Conservation (phyloP, 2,797 vertebrate species). For the Xerus rutilus region DNA sequence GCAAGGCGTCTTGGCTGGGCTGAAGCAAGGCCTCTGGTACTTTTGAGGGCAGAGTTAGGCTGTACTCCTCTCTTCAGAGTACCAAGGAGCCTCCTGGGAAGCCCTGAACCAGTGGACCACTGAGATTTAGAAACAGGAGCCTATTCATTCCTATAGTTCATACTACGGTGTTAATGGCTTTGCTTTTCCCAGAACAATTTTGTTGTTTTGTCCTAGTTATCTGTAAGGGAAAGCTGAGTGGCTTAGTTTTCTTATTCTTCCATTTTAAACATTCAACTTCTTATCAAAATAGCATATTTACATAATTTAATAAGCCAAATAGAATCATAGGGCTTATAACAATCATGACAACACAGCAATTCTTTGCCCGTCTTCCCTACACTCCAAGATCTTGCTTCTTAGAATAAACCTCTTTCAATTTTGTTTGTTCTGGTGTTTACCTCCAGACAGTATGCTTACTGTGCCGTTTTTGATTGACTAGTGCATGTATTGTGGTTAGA, state of each 20-base stretch:
- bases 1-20: neutral
- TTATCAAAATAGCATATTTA: neutral
- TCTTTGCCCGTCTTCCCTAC: too few relatives aligned
- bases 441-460: neutral
- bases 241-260: slow-evolving; percentile 16
- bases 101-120: neutral
- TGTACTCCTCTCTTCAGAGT: rapidly evolving
- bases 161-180: neutral
- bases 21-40: neutral
- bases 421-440: neutral
- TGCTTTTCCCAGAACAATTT: neutral
- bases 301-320: neutral
- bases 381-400: neutral
- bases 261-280: slow-evolving; percentile 4
- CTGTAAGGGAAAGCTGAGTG: neutral
- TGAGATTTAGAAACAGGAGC: neutral
- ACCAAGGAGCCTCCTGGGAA: neutral
- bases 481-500: neutral
- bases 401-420: neutral
- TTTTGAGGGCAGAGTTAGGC: neutral
- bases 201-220: slow-evolving; percentile 1
- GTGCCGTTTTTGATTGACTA: neutral
- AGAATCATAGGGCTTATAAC: neutral
- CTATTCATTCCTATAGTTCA: neutral
- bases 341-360: neutral